Evolutionary conservation across 2,113 vertebrate species (phyloP), one percentile per base, ranked within the genome.

Genomic region (Galemys pyrenaicus): DNA sequence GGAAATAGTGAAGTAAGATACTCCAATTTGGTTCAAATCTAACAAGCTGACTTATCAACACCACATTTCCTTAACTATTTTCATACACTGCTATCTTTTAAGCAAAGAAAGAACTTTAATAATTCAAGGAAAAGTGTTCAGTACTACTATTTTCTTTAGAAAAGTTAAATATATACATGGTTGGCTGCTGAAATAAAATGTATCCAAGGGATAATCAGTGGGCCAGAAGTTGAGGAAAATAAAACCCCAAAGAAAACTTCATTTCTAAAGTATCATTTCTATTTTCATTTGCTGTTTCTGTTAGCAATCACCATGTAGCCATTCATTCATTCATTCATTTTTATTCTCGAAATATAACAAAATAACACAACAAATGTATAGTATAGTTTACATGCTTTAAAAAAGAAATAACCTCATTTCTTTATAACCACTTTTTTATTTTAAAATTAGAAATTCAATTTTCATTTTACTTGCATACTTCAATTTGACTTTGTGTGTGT

Each of bases 401-500:
- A 80, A 92, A 0, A 8, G 77, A 96, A 46, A 96, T 95, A 13
- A 64, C 79, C 94, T 97, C 85, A 96, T 94, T 95, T 96, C 78
- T 95, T 97, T 96, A 96, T 84, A 97, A 97, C 94, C 79, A 93
- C n/a, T 96, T 39, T 49, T 87, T 81, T 65, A 56, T 35, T 39
- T 87, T 88, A 56, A 73, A 81, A 49, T 73, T 87, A 64, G 56
- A 41, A 79, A 58, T 54, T 71, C 0, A 65, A 58, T 70, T 74
- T 91, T 83, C 79, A 62, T 30, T 41, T 75, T 70, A 79, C 22
- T 92, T 95, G 83, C 37, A 95, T 89, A 73, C 92, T 97, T 98
- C 93, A 97, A 97, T 97, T 98, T 98, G 97, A 93, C 77, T 95
- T 96, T 95, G 95, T 94, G 77, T 96, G 97, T 96, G 88, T 96